phyloP scores from a whole-genome alignment of 1,140 invertebrate genomes.

The Dinothrombium tinctorium region DNA sequence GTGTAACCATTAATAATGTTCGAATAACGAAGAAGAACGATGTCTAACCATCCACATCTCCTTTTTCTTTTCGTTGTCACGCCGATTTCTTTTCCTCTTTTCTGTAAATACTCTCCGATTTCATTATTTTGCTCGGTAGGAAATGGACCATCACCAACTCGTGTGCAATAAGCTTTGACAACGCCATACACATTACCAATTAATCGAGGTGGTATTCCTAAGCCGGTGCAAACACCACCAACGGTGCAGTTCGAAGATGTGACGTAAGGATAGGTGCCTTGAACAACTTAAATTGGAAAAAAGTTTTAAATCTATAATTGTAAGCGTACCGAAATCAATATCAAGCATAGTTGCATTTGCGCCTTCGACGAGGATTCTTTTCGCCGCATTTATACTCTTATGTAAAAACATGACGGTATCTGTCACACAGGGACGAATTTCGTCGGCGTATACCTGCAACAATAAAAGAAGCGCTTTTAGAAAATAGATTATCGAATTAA shows the following conservation, averaged over 20 bases:
- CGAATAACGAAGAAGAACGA: constrained; percentile 68
- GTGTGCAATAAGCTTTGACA: constrained; percentile 92
- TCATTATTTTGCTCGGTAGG: constrained; percentile 76
- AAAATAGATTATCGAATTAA: too few species aligned
- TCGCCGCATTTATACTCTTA: constrained; percentile 37
- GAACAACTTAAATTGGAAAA: too few species aligned
- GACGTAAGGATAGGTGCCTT: constrained; percentile 98
- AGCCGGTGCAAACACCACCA: constrained; percentile 88
- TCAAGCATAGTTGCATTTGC: constrained; percentile 92
- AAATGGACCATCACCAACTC: constrained; percentile 93
- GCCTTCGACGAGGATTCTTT: constrained; percentile 62
- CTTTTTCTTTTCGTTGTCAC: constrained; percentile 84
- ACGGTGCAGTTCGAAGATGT: constrained; percentile 98
- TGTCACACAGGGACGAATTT: constrained; percentile 57
- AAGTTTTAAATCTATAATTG: too few species aligned
- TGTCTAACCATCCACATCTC: constrained; percentile 94
- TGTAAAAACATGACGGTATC: constrained; percentile 81
- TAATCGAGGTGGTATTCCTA: constrained; percentile 68
- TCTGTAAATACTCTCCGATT: constrained; percentile 54
- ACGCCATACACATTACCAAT: constrained; percentile 86
- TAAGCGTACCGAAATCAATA: constrained; percentile 96
- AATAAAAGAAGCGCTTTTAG: too few species aligned
- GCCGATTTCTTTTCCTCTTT: constrained; percentile 67
- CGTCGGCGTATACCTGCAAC: constrained; percentile 48
- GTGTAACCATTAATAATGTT: constrained; percentile 82